These are phyloP conservation scores for Heterodera filipjevi DNA, from an alignment of 2,888 invertebrate genomes.

Conservation along the genomic window DNA sequence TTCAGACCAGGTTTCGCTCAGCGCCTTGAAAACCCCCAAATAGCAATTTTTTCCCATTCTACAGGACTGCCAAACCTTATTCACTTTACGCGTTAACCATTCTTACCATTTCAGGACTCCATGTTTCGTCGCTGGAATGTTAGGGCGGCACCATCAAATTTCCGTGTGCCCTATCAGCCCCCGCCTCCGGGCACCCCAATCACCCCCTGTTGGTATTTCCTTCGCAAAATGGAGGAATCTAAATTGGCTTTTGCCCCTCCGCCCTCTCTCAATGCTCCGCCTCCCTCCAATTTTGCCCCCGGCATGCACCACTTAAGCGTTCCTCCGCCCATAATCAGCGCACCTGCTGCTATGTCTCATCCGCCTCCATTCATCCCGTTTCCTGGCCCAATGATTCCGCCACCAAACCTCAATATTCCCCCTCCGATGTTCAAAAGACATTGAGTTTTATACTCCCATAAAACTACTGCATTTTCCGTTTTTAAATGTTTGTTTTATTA, in stretches of 20 bases:
- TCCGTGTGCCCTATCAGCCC: conserved; percentile 37
- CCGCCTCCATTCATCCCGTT: conserved; percentile 1
- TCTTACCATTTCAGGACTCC: conserved; percentile 40
- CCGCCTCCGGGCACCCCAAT: conserved; percentile 38
- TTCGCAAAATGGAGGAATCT: conserved; percentile 49
- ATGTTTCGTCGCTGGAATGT: conserved; percentile 46
- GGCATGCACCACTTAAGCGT: conserved; percentile 25
- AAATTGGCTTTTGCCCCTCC: conserved; percentile 33
- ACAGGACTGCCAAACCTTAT: no score
- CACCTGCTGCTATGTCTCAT: background rate
- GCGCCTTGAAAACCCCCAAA: no score
- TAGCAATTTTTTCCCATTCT: no score
- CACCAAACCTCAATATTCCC: conserved; percentile 29
- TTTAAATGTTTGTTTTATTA: background rate
- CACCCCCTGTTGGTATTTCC: conserved; percentile 42
- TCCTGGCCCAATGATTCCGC: conserved; percentile 18
- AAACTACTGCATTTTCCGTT: background rate
- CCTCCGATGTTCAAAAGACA: conserved; percentile 22
- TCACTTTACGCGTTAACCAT: background rate
- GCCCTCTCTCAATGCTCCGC: conserved; percentile 30
- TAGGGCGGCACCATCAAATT: conserved; percentile 45
- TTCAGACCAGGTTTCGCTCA: no score
- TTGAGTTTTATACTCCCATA: background rate
- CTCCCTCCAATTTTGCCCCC: conserved; percentile 24
- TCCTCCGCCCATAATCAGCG: conserved; percentile 30